Evolutionary conservation across 2,113 vertebrate species (phyloP), one percentile per base, ranked within the genome.

Genomic region (Nibea albiflora): DNA sequence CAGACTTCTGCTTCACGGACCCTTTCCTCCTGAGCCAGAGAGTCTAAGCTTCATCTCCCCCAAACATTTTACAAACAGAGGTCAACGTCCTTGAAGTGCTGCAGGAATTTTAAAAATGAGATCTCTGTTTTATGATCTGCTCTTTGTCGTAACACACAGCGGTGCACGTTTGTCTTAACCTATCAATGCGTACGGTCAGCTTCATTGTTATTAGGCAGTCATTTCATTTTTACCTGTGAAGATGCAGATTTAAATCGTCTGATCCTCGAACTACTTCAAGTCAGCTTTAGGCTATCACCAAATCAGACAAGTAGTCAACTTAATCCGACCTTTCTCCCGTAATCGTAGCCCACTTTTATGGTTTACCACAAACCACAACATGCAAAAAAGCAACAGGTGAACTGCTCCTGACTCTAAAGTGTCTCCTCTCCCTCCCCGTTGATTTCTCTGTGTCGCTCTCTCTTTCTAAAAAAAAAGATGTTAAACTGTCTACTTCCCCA

Each of bases 291-390:
- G 64, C 76, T 56, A 69, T 47, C 20, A 26, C 50, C 26, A 53
- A 24, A 61, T 71, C 49, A 46, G 62, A 50, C 14, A 46, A 64
- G 52, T 8, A 54, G 61, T 54, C 52, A 24, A 65, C 10, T 56
- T 44, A 26, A 76, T 73, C 24, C 42, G 58, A 49, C 67, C 52
- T 49, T 54, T 44, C 67, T 42, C 16, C 28, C 28, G 11, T 60
- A 26, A 60, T 22, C 47, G 39, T 1, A 60, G 49, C 61, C 66
- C 47, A 17, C 70, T 68, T 63, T 44, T 26, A 58, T 68, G 73
- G 66, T 67, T 69, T 1, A 20, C 84, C 84, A 86, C 83, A 85
- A 89, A 83, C 83, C 87, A 83, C 80, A 47, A 71, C 28, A 47
- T 67, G 11, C 65, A 46, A n/a, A 26, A 50, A 24, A 67, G 64